Percentiles rank a stretch among this genome's conserved stretches.
These are phyloP conservation scores for Bucorvus abyssinicus DNA, from an alignment of 2,797 vertebrate genomes.

Conservation along the genomic window DNA sequence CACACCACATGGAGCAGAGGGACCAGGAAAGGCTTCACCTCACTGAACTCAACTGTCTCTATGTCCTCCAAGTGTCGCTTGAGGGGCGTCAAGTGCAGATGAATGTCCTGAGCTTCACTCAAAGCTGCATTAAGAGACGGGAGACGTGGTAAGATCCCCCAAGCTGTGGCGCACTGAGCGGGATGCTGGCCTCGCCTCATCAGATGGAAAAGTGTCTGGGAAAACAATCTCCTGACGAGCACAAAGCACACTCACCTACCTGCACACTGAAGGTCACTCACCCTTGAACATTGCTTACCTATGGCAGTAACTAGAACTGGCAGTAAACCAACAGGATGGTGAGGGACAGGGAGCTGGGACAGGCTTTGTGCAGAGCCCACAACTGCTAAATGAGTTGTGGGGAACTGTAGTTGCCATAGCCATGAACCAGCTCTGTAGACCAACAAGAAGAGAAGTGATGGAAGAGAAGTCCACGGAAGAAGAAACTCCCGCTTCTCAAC, in stretches of 20 bases:
- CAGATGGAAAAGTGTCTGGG: neutral
- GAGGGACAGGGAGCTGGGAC: neutral
- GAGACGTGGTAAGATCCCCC: neutral
- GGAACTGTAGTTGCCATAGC: accelerated
- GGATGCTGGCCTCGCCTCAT: too few relatives aligned
- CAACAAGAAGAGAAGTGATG: neutral
- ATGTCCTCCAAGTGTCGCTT: conserved; percentile 78
- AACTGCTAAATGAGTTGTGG: neutral
- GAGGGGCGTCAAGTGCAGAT: conserved; percentile 81
- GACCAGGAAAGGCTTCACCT: conserved; percentile 76
- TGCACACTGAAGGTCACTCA: neutral
- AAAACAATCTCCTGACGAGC: neutral
- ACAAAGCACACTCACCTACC: neutral
- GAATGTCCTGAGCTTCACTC: conserved; percentile 85
- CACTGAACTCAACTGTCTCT: conserved; percentile 82
- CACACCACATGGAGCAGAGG: conserved; percentile 88
- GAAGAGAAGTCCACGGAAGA: neutral
- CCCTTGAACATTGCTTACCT: neutral
- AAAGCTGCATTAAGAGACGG: conserved; percentile 75
- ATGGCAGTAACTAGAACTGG: neutral
- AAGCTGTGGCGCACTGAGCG: accelerated
- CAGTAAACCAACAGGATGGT: accelerated
- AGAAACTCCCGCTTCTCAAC: neutral
- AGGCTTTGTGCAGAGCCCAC: neutral
- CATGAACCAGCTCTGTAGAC: neutral